Base-by-base conservation (phyloP, 1,140 invertebrate species). In the Diabrotica undecimpunctata region DNA sequence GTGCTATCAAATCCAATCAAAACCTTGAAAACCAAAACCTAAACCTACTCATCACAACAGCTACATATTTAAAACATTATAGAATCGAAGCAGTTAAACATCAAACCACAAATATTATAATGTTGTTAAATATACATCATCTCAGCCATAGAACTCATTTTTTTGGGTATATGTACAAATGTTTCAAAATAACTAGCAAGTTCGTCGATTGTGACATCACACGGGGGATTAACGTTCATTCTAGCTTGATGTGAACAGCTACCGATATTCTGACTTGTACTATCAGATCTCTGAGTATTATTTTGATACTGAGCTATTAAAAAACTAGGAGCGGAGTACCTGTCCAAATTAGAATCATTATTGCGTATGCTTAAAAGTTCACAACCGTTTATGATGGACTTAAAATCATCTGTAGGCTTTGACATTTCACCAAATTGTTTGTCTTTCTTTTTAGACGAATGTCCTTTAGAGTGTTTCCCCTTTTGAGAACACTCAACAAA, bases 61-160 rank as follows among this genome's bases (percentile, higher is more conserved):
- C 25, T 25, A 25, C 1, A 25, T 25, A 25, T 25, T 25, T 25
- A 25, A 25, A 25, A 25, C 25, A 25, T 25, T 25, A 25, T 25
- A 25, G 25, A 25, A 25, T 25, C 25, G 25, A 25, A 25, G 25
- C 25, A 25, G 25, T 25, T 25, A 25, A 25, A 25, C 25, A 25
- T 25, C 25, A 25, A 25, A 25, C 25, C 25, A 25, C 25, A 25
- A 25, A 25, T 25, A 4, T 25, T 25, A 25, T 25, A 25, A 25
- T 25, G 25, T 25, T 25, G 25, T 76, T 66, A 96, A 82, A 93
- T 95, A 78, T 96, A 96, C 94, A 96, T 96, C 93, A 95, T 95
- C 82, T 96, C 93, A 61, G 94, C 94, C 94, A 96, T 96, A 57
- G 90, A 88, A 39, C 93, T 95, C 94, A 96, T 96, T 79, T 96